Conservation (phyloP, 1,140 invertebrate species). For the Cotesia chilonis region DNA sequence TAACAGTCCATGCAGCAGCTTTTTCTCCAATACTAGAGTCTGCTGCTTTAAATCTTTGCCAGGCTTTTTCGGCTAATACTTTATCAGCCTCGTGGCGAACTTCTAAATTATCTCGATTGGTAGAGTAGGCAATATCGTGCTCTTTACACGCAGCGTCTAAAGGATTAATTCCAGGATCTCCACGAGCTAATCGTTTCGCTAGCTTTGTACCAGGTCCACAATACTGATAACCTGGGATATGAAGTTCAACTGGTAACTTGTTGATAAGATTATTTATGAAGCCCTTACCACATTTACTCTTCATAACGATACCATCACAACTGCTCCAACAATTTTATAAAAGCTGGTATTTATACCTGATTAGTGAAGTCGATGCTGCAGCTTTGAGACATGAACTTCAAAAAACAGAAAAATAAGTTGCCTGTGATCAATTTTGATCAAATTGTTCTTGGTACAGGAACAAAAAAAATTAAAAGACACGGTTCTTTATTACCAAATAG, state of each 20-base stretch:
- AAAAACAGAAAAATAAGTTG: no score
- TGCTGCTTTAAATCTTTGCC: conserved; percentile 53
- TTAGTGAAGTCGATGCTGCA: no score
- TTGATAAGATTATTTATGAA: not conserved
- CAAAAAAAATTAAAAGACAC: not conserved
- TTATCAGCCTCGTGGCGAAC: conserved; percentile 53
- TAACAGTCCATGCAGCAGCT: conserved; percentile 48
- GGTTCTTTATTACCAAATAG: conserved; percentile 15
- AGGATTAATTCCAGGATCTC: conserved; percentile 9
- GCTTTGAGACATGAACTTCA: no score
- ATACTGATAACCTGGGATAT: conserved; percentile 1
- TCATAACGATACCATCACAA: no score
- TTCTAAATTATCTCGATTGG: conserved; percentile 24
- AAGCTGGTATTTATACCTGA: no score
- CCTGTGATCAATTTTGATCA: no score
- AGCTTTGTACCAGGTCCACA: conserved; percentile 9
- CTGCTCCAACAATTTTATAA: no score
- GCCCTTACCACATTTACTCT: no score
- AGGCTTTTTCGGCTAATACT: conserved; percentile 54
- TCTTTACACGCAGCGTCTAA: conserved; percentile 43
- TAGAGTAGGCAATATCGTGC: conserved; percentile 55
- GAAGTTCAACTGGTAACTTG: not conserved
- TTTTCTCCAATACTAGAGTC: conserved; percentile 53
- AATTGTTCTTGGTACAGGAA: no score
- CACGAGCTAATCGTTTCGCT: not conserved